phyloP scores from a whole-genome alignment of 2,113 vertebrate genomes.

The Syngnathus typhle region DNA sequence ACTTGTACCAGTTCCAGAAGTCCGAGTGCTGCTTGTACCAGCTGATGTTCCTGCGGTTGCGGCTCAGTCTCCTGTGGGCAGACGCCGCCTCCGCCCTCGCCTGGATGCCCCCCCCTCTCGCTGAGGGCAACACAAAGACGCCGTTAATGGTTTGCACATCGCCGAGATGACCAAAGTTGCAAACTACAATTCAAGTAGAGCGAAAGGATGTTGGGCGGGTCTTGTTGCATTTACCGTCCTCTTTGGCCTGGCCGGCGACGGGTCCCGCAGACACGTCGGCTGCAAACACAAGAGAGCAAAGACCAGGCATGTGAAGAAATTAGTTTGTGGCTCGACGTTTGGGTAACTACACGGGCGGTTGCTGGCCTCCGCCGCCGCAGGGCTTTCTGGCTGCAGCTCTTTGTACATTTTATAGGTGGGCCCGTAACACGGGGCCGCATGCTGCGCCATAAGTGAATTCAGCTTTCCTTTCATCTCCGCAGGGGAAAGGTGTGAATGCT shows the following conservation, averaged over 20 bases:
- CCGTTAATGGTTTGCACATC: slow-evolving; percentile 1
- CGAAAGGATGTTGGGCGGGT: no score
- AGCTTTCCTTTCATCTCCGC: slow-evolving; percentile 61
- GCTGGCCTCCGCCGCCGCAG: slow-evolving; percentile 43
- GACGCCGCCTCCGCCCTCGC: slow-evolving; percentile 31
- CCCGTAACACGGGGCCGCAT: slow-evolving; percentile 36
- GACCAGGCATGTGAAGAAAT: slow-evolving; percentile 14
- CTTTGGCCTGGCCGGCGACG: slow-evolving; percentile 45
- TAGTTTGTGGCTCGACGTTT: no score
- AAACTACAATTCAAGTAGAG: no score
- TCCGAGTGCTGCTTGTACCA: slow-evolving; percentile 76
- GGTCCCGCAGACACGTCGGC: slow-evolving; percentile 67
- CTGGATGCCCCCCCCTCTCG: slow-evolving; percentile 33
- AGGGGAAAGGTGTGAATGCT: slow-evolving; percentile 53
- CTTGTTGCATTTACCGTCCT: slow-evolving; percentile 53
- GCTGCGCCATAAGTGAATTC: slow-evolving; percentile 40
- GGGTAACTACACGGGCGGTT: background rate
- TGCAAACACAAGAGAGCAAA: slow-evolving; percentile 30
- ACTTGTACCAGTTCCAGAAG: slow-evolving; percentile 79
- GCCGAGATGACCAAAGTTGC: no score
- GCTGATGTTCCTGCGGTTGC: slow-evolving; percentile 74
- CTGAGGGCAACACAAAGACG: slow-evolving; percentile 11
- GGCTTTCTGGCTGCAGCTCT: slow-evolving; percentile 33
- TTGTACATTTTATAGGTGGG: slow-evolving; percentile 65
- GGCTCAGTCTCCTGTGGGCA: slow-evolving; percentile 53